These are phyloP conservation scores for Lipophrys pholis DNA, from an alignment of 2,113 vertebrate species.

Conservation along the genomic window DNA sequence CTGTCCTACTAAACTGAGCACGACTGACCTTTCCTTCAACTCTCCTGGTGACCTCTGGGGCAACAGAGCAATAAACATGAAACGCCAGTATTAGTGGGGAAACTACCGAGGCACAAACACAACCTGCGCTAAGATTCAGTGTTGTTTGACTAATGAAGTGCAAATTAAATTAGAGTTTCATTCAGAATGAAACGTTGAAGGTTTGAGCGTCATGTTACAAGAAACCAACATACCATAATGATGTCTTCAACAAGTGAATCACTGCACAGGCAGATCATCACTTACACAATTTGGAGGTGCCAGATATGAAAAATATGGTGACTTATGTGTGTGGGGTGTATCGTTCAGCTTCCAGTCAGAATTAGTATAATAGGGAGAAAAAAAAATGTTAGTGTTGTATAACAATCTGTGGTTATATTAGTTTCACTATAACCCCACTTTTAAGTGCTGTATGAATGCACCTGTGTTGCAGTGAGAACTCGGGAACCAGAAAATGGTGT, in stretches of 20 bases:
- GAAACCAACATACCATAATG: slow-evolving; percentile 8
- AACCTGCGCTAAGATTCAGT: slow-evolving; percentile 20
- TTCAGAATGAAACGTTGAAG: background rate
- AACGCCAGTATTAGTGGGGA: slow-evolving; percentile 12
- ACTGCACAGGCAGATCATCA: slow-evolving; percentile 18
- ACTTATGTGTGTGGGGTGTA: background rate
- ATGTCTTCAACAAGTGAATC: slow-evolving; percentile 6
- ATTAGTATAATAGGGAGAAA: slow-evolving; percentile 16
- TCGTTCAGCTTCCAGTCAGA: slow-evolving; percentile 4
- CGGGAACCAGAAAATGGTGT: background rate
- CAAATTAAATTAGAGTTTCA: background rate
- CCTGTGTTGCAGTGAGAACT: background rate
- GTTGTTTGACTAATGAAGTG: slow-evolving; percentile 3
- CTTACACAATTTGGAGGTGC: slow-evolving; percentile 27
- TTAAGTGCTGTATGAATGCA: too few relatives aligned
- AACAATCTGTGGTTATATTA: too few relatives aligned
- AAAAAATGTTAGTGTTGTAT: too few relatives aligned
- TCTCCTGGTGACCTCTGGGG: slow-evolving; percentile 56
- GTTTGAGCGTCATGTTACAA: background rate
- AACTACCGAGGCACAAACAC: slow-evolving; percentile 6
- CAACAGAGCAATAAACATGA: slow-evolving; percentile 20
- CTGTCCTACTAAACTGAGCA: slow-evolving; percentile 50
- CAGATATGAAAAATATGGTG: slow-evolving; percentile 40
- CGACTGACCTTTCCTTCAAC: slow-evolving; percentile 70
- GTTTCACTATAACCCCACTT: too few relatives aligned